Base-by-base conservation (phyloP, 2,113 vertebrate genomes). In the Onychorhynchus coronatus region DNA sequence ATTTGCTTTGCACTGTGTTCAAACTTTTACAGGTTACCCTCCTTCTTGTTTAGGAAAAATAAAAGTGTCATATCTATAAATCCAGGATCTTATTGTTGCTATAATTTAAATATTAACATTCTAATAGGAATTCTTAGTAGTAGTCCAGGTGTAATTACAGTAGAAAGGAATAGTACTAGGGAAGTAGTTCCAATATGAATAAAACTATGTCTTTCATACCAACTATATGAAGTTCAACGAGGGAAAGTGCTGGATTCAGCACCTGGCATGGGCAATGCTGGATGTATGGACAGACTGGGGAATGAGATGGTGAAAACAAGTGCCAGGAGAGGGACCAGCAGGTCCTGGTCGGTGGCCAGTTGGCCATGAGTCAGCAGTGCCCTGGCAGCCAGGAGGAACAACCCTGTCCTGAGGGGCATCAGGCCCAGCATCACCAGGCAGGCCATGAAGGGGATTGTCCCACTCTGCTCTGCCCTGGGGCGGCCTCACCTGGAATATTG, bases 361-460 rank as follows among this genome's bases (percentile, higher is more conserved):
- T 52, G 78, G 6, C 24, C 28, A 10, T 2, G 13, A 53, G 53
- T 1, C 78, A 82, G 46, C 53, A 68, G 70, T 39, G 44, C 7
- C 53, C 61, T 46, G 70, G 61, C 17, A 53, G 46, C 23, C 78
- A 75, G 62, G n/a, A 68, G 61, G 46, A 53, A 39, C 70, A 89
- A 21, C 53, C 39, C 39, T 82, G 78, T 39, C 28, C 70, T 75
- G 62, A 44, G 49, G 19, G 8, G 1, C 23, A 67, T 9, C 61
- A 59, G 68, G 22, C 17, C 1, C 42, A 50, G 31, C 35, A 50
- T 10, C 0, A 0, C 11, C 31, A 18, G 49, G 35, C 0, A 0
- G 42, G 42, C 31, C 27, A 28, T 52, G 52, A 33, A 44, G 50
- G 13, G 58, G 44, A 66, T 59, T 74, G 37, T 89, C 52, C 68